Conservation (phyloP, 2,797 vertebrate genomes). For the Tragopan temminckii region DNA sequence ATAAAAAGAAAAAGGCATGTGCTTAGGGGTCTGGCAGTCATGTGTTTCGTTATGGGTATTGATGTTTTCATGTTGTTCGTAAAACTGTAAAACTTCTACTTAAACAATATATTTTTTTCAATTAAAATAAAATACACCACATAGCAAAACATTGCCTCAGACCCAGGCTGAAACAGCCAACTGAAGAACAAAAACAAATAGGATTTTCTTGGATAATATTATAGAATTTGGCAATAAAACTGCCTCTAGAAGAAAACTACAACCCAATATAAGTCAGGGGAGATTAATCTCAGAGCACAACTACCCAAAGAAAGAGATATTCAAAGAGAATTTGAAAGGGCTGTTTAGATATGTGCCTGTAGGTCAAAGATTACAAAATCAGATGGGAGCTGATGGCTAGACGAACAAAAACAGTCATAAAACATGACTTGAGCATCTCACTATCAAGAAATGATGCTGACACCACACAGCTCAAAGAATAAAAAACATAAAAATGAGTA, state of each 20-base stretch:
- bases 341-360: fast-evolving
- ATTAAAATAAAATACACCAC: not conserved
- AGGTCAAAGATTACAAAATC: not conserved
- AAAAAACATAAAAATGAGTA: not conserved
- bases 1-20: not conserved
- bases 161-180: not conserved
- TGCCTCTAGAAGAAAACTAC: not conserved
- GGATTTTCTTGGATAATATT: not conserved
- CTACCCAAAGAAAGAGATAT: not conserved
- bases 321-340: not conserved
- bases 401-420: not conserved
- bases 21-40: not conserved
- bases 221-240: not conserved
- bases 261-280: not conserved
- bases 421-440: not conserved
- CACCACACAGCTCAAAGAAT: not conserved
- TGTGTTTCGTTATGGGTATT: not conserved
- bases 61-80: not conserved
- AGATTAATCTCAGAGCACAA: not conserved
- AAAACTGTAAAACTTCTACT: not conserved
- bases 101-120: not conserved
- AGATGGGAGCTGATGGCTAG: not conserved
- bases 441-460: fast-evolving
- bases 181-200: not conserved
- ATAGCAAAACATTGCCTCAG: not conserved